Evolutionary conservation across 2,113 vertebrate genomes (phyloP).

Genomic region (Lipophrys pholis): DNA sequence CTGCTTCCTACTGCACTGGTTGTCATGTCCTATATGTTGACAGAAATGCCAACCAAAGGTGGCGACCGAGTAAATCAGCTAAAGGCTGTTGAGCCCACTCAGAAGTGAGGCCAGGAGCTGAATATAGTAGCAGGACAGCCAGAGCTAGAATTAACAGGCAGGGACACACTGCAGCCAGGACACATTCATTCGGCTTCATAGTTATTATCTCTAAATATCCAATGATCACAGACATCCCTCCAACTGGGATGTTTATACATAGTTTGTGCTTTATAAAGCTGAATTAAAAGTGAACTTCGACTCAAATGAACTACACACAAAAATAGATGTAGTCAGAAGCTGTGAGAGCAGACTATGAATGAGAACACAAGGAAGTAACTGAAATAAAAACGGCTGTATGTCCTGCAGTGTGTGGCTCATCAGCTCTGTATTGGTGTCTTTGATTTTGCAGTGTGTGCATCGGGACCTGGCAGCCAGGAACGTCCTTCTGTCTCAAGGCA

Average conservation of each 20-base stretch:
- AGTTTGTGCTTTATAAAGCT: conserved; percentile 54
- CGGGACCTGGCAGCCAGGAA: conserved; percentile 97
- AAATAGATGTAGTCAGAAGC: conserved; percentile 45
- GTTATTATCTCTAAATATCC: conserved; percentile 80
- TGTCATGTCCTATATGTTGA: conserved; percentile 47
- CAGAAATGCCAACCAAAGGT: conserved; percentile 45
- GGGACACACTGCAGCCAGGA: conserved; percentile 49
- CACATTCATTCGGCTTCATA: conserved; percentile 68
- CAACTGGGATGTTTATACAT: conserved; percentile 70
- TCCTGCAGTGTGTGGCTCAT: neutral
- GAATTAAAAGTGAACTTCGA: conserved; percentile 57
- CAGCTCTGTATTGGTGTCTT: neutral
- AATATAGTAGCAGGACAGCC: conserved; percentile 66
- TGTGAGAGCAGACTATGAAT: conserved; percentile 27
- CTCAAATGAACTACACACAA: conserved; percentile 39
- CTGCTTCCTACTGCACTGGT: conserved; percentile 22
- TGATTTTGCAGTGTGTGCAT: conserved; percentile 90
- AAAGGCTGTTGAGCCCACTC: conserved; percentile 61
- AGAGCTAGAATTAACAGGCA: conserved; percentile 73
- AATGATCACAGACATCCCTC: conserved; percentile 66
- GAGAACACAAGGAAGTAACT: neutral
- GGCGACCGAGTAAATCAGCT: conserved; percentile 56
- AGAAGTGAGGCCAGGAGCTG: conserved; percentile 53
- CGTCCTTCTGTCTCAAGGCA: conserved; percentile 97
- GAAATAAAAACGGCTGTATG: conserved; percentile 5